Evolutionary conservation across 2,797 vertebrate genomes (phyloP), one percentile per base, ranked within the genome.

Genomic region (Sebastiscus tertius): DNA sequence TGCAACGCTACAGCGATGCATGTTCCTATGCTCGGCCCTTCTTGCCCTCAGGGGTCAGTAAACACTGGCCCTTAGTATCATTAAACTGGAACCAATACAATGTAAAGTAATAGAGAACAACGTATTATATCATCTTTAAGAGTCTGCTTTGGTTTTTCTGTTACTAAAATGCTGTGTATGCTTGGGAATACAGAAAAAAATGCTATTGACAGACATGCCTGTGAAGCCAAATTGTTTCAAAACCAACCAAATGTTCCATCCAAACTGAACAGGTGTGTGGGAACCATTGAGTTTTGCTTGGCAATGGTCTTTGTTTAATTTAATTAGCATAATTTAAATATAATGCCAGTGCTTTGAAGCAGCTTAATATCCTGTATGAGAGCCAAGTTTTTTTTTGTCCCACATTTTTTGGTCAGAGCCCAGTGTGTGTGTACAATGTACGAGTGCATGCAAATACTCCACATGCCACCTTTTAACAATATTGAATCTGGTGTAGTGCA

Each of bases 321-420:
- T 55, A 87, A 92, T 91, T 81, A 85, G 82, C 89, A 91, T 88
- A 79, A 82, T 89, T 89, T 86, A 79, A 89, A 90, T 80, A 85
- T 76, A 90, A 89, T 68, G 77, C 84, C 87, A 87, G 62, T 24
- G 75, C 87, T 90, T 76, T 91, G 70, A 92, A 90, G 80, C 83
- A 71, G 85, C 78, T 76, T 84, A 87, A 82, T 80, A 81, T 91
- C 74, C 81, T 79, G 29, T 72, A 59, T 39, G 59, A 77, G 16
- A 72, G 81, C 77, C 75, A 85, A 31, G 56, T 64, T 10, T 14
- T 73, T 72, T 76, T 69, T 16, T 49, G 79, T 72, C 42, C 74
- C 46, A 66, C 20, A 62, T 77, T 83, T 83, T 88, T 86, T 71
- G 61, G 68, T 86, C 61, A 8, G 70, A 63, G 81, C 71, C 24